Evolutionary conservation across 2,113 vertebrate species (phyloP), one percentile per base, ranked within the genome.

Genomic region (Leptobrachium ailaonicum): DNA sequence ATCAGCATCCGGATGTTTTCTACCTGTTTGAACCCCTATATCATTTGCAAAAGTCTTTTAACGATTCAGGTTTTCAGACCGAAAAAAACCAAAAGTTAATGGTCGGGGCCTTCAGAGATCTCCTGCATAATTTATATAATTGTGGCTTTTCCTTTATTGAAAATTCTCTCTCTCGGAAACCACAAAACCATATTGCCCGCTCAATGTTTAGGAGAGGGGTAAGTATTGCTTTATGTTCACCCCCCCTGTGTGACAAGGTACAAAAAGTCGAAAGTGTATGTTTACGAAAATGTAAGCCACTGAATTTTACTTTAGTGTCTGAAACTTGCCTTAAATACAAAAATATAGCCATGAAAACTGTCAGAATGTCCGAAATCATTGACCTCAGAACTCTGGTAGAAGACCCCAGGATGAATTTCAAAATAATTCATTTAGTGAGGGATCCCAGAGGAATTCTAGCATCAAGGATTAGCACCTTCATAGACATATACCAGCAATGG

Each of bases 21-120:
- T 94, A 95, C 2, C 81, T 94, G 64, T 95, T 90, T 50, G 94
- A 94, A 83, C 94, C 94, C 4, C 92, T 95, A 74, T 94, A 93
- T 81, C 93, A 93, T 10, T 90, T 92, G 50, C 90, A 94, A 77
- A 88, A 90, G 66, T 88, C 88, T 58, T 92, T 95, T 83, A 91
- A 87, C 62, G 92, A 93, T 81, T 90, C 89, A 71, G 93, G 89
- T 75, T 87, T 83, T 60, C 87, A 88, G 2, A 84, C 86, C 3
- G 66, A 82, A 4, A 41, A 90, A 71, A 90, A 92, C 64, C 88
- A 90, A 6, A 83, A 91, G 40, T 89, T 90, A 11, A 83, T 94
- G 3, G 87, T 94, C 56, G 93, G 91, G 1, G 92, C 92, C 0
- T 90, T 91, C 84, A 88, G 91, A 32, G 93, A 94, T 83, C 90